A percentile compares a stretch with the other conserved stretches of the same genome.
These are phyloP conservation scores for Trematomus bernacchii DNA, from an alignment of 2,797 vertebrate genomes.

Conservation along the genomic window DNA sequence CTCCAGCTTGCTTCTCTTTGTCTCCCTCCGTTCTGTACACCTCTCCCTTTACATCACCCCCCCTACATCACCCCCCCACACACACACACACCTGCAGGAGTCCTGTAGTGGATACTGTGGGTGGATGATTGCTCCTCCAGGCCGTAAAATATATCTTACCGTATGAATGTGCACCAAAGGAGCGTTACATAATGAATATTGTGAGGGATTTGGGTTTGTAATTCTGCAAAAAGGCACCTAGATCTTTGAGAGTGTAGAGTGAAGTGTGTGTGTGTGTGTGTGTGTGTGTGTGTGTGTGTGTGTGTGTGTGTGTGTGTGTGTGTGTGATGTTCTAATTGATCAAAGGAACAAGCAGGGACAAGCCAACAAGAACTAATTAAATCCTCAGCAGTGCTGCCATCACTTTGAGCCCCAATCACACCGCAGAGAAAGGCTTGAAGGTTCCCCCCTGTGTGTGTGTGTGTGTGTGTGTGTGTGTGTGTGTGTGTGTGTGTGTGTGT, in stretches of 20 bases:
- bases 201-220: no score
- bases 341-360: constrained; percentile 52
- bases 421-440: constrained; percentile 12
- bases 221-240: no score
- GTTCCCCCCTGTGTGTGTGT: background rate
- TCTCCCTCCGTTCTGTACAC: background rate
- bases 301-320: background rate
- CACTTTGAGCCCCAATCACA: constrained; percentile 48
- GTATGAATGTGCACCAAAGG: no score
- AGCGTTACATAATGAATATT: no score
- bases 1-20: background rate
- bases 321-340: constrained; percentile 54
- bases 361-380: constrained; percentile 62
- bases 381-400: constrained; percentile 37
- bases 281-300: constrained; percentile 26
- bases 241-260: no score
- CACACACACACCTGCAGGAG: no score
- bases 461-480: background rate
- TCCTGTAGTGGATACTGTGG: no score
- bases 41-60: background rate
- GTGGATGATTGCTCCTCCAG: no score
- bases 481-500: background rate
- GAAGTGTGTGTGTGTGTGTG: background rate
- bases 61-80: no score
- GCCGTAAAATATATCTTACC: no score